phyloP scores from a whole-genome alignment of 2,113 vertebrate species.

The Coryphaenoides rupestris region DNA sequence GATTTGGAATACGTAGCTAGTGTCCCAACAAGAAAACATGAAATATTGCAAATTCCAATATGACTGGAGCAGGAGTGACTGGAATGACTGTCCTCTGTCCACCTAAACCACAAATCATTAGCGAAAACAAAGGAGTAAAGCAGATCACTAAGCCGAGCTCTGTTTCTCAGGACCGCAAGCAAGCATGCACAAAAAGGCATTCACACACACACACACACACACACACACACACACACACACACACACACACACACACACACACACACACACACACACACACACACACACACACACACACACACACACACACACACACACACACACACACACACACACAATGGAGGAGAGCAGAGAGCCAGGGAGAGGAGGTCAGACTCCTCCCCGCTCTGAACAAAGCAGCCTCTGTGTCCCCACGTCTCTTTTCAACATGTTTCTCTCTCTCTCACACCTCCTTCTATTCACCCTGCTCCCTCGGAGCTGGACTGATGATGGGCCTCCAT shows the following conservation, averaged over 20 bases:
- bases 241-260: neutral
- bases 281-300: conserved; percentile 7
- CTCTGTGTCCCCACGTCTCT: conserved; percentile 55
- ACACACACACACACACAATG: conserved; percentile 39
- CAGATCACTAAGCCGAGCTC: no score
- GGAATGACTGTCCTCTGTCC: no score
- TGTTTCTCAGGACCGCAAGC: no score
- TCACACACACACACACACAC: conserved; percentile 16
- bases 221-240: conserved; percentile 4
- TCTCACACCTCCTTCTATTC: conserved; percentile 25
- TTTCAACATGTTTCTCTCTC: conserved; percentile 27
- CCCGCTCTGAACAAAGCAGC: conserved; percentile 63
- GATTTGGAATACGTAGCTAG: no score
- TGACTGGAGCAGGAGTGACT: no score
- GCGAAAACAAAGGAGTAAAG: no score
- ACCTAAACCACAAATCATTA: no score
- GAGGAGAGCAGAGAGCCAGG: conserved; percentile 36
- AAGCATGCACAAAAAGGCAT: no score
- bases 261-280: conserved; percentile 17
- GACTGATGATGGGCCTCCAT: conserved; percentile 31
- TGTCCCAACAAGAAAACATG: no score
- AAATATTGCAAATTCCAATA: no score
- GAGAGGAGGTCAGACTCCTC: conserved; percentile 54
- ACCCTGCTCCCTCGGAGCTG: conserved; percentile 36
- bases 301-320: conserved; percentile 25